Evolutionary conservation across 2,888 invertebrate genomes (phyloP).

Genomic region (Piscicola geometra): DNA sequence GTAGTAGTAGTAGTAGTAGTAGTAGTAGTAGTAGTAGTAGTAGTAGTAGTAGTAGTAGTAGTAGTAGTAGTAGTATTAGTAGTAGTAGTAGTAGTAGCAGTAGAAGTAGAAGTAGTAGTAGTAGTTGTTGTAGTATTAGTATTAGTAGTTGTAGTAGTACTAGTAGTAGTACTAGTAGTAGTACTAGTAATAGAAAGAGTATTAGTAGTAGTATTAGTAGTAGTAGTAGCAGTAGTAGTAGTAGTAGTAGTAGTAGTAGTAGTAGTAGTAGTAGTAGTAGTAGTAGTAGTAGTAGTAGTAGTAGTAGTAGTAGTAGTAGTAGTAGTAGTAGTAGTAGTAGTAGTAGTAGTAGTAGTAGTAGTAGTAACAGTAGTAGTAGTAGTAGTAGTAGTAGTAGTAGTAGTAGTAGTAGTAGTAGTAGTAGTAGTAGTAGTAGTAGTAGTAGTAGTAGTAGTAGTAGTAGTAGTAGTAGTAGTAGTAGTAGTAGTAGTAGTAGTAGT

Average conservation of each 20-base stretch:
- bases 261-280: slow-evolving; percentile 16
- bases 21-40: no score
- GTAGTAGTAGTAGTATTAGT: no score
- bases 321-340: slow-evolving; percentile 33
- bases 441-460: slow-evolving; percentile 33
- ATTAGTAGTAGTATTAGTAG: no score
- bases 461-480: slow-evolving; percentile 33
- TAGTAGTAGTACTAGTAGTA: slow-evolving; percentile 26
- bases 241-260: background rate
- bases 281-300: slow-evolving; percentile 32
- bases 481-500: slow-evolving; percentile 33
- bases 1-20: no score
- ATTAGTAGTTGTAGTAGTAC: slow-evolving; percentile 14
- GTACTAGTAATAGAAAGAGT: no score
- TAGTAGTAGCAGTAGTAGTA: background rate
- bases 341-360: slow-evolving; percentile 31
- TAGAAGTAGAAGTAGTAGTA: background rate
- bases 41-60: background rate
- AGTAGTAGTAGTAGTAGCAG: no score
- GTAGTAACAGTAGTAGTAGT: slow-evolving; percentile 30
- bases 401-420: slow-evolving; percentile 33
- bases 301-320: slow-evolving; percentile 31
- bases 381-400: slow-evolving; percentile 33
- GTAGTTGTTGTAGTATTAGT: no score
- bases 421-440: slow-evolving; percentile 33